phyloP scores from a whole-genome alignment of 2,113 vertebrate genomes.

The Oreotrochilus melanogaster region DNA sequence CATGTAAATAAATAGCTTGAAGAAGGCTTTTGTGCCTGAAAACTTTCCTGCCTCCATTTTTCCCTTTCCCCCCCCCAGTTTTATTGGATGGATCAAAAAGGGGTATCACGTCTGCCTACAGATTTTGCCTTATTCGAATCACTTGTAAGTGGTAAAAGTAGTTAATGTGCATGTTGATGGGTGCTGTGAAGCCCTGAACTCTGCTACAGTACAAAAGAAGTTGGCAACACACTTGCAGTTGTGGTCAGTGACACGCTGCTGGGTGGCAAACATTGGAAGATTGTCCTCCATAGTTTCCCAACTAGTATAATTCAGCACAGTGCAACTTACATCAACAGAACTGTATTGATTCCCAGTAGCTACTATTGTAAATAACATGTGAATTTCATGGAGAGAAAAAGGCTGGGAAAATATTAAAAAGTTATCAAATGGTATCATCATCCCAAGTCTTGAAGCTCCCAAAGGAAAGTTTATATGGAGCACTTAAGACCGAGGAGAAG shows the following conservation, averaged over 20 bases:
- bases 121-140: background rate
- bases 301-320: background rate
- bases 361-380: background rate
- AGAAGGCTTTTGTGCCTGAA: background rate
- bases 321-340: background rate
- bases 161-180: background rate
- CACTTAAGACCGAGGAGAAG: background rate
- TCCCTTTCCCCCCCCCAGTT: rapidly evolving
- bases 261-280: background rate
- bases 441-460: background rate
- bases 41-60: background rate
- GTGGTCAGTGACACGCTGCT: background rate
- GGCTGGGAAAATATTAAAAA: background rate
- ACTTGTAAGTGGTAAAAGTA: background rate
- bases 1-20: background rate
- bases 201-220: background rate
- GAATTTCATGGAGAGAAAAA: background rate
- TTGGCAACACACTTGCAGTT: background rate
- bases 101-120: background rate
- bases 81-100: background rate
- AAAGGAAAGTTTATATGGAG: background rate
- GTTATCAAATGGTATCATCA: background rate
- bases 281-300: background rate
- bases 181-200: background rate
- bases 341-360: background rate